These are phyloP conservation scores for Caretta caretta DNA, from an alignment of 2,113 vertebrate genomes.

Conservation along the genomic window DNA sequence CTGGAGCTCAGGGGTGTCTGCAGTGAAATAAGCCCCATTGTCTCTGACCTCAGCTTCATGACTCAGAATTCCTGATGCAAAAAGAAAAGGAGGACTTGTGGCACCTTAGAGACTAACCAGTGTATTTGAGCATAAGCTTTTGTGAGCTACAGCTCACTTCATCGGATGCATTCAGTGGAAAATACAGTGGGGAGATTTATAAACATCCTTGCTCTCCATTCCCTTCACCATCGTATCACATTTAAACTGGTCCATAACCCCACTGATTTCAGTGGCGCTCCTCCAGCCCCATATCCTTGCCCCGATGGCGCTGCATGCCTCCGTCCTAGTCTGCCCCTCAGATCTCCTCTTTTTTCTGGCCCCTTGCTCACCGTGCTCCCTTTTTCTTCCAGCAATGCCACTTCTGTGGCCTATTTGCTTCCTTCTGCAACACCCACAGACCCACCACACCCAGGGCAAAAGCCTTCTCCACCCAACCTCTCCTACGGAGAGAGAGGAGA, in stretches of 20 bases:
- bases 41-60: neutral
- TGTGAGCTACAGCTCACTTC: too few relatives aligned
- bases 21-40: neutral
- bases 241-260: neutral
- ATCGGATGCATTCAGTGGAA: too few relatives aligned
- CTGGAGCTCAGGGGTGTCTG: neutral
- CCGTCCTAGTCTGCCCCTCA: neutral
- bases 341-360: neutral
- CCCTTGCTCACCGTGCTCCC: neutral
- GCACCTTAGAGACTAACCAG: too few relatives aligned
- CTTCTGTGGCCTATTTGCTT: neutral
- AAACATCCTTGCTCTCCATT: too few relatives aligned
- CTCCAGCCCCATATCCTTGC: too few relatives aligned
- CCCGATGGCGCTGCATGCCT: neutral
- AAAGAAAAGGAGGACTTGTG: too few relatives aligned
- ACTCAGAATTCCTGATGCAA: neutral
- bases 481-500: neutral
- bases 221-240: neutral
- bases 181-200: too few relatives aligned
- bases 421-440: neutral
- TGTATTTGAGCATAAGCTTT: too few relatives aligned
- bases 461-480: neutral
- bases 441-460: neutral
- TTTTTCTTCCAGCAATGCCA: neutral
- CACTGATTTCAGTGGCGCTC: neutral